Percentiles rank a stretch among this genome's conserved stretches.
Conservation (phyloP, 2,888 invertebrate genomes). For the Anorthoa munda region DNA sequence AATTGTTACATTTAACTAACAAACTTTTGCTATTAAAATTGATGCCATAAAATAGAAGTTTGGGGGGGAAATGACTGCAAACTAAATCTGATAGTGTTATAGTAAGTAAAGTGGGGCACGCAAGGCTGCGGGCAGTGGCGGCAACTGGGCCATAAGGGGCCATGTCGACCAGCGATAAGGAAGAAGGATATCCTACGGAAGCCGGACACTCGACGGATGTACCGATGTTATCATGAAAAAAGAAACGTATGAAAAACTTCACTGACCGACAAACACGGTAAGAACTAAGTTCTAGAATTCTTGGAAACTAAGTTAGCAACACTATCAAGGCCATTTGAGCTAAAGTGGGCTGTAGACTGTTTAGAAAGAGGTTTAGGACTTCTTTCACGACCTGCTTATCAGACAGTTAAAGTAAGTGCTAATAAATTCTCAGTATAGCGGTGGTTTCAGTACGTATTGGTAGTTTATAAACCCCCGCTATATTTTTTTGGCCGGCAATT, state of each 20-base stretch:
- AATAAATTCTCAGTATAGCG: conserved; percentile 40
- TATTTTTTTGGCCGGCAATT: background rate
- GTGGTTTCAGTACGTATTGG: conserved; percentile 8
- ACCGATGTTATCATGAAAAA: conserved; percentile 78
- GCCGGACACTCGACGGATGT: conserved; percentile 75
- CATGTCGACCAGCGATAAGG: conserved; percentile 77
- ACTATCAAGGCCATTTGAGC: conserved; percentile 36
- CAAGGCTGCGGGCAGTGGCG: conserved; percentile 70
- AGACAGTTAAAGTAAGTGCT: conserved; percentile 23
- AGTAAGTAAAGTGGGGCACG: conserved; percentile 78
- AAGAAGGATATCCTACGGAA: conserved; percentile 84
- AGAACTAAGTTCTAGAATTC: conserved; percentile 46
- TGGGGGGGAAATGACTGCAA: conserved; percentile 75
- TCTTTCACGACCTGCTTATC: conserved; percentile 43
- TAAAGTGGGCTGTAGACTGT: conserved; percentile 47
- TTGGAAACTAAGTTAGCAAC: conserved; percentile 39
- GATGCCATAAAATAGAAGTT: conserved; percentile 72
- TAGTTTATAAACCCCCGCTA: background rate
- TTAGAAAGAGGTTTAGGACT: conserved; percentile 28
- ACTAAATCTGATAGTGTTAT: conserved; percentile 78
- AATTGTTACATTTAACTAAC: conserved; percentile 83
- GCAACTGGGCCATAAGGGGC: conserved; percentile 63
- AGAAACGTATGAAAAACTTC: conserved; percentile 68
- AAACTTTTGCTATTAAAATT: conserved; percentile 76
- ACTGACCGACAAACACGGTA: conserved; percentile 69